Conservation (phyloP, 1,140 invertebrate genomes). For the Epicauta chinensis region DNA sequence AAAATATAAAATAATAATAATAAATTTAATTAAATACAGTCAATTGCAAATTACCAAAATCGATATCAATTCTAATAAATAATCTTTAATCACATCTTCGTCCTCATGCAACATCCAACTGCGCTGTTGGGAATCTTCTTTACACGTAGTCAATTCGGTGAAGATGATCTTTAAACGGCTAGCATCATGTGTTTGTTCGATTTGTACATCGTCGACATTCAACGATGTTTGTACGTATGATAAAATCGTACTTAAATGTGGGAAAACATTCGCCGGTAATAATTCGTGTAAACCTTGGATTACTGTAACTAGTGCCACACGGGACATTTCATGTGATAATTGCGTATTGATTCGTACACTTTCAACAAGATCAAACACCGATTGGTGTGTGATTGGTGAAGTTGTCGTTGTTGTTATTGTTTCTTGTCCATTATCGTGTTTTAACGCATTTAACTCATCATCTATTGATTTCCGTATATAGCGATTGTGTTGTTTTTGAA, state of each 20-base stretch:
- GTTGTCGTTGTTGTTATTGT: conserved; percentile 20
- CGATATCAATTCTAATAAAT: conserved; percentile 75
- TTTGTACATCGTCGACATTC: conserved; percentile 53
- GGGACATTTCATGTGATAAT: conserved; percentile 80
- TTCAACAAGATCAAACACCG: conserved; percentile 68
- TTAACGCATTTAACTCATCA: conserved; percentile 20
- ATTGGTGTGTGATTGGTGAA: conserved; percentile 49
- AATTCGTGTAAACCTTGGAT: conserved; percentile 58
- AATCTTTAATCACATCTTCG: conserved; percentile 75
- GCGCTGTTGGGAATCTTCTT: conserved; percentile 88
- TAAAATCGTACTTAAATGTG: conserved; percentile 51
- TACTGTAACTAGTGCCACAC: conserved; percentile 75
- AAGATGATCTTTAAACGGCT: conserved; percentile 73
- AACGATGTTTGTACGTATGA: conserved; percentile 51
- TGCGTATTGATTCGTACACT: conserved; percentile 75
- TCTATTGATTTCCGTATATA: conserved; percentile 16
- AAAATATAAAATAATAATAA: conserved; percentile 30
- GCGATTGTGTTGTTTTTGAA: conserved; percentile 12
- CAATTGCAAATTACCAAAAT: conserved; percentile 62
- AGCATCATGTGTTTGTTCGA: conserved; percentile 69
- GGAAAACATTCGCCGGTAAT: conserved; percentile 51
- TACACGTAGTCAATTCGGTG: conserved; percentile 73
- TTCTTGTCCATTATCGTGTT: conserved; percentile 7
- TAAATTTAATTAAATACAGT: not conserved
- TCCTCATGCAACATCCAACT: conserved; percentile 92